Evolutionary conservation across 2,113 vertebrate genomes (phyloP).

Genomic region (Platycercus adscitus): DNA sequence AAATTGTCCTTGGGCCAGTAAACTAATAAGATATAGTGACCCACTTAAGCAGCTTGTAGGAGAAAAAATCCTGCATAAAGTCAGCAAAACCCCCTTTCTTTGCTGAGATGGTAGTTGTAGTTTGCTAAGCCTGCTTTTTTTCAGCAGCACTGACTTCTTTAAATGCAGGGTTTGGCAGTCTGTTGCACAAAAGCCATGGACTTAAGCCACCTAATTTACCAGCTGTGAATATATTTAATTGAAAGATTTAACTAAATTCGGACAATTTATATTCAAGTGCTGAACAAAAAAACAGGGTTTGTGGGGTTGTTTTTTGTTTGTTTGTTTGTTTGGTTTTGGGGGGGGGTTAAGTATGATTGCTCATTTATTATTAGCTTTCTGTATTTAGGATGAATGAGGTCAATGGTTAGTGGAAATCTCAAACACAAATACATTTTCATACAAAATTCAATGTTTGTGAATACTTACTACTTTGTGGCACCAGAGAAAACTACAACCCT

Average conservation of each 20-base stretch:
- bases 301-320: too few species aligned
- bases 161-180: neutral
- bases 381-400: neutral
- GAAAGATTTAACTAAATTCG: neutral
- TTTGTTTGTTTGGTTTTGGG: neutral
- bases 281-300: neutral
- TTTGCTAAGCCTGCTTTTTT: conserved; percentile 37
- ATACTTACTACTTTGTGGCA: neutral
- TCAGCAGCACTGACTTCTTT: neutral
- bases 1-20: conserved; percentile 48
- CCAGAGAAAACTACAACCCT: neutral
- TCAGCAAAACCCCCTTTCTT: conserved; percentile 17
- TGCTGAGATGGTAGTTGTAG: neutral
- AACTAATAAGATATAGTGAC: conserved; percentile 67
- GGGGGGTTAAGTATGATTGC: neutral
- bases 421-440: neutral
- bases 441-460: neutral
- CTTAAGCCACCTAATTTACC: neutral
- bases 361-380: neutral
- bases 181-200: neutral
- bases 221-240: neutral
- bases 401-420: neutral
- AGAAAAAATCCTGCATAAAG: conserved; percentile 41
- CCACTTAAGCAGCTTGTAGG: conserved; percentile 54
- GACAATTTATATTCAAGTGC: neutral